Evolutionary conservation across 2,113 vertebrate species (phyloP).

Genomic region (Galeopterus variegatus): DNA sequence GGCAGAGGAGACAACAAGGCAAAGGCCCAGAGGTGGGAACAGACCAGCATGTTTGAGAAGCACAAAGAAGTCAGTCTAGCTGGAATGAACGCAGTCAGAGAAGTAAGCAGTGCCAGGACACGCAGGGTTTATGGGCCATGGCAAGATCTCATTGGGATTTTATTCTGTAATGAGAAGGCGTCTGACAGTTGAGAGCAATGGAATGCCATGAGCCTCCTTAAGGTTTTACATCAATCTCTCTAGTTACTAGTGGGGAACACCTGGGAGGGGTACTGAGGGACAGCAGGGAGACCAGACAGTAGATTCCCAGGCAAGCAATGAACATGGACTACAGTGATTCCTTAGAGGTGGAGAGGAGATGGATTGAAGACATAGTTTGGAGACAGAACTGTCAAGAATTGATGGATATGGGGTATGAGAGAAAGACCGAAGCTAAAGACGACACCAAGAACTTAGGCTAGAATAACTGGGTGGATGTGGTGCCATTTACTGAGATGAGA

Average conservation of each 20-base stretch:
- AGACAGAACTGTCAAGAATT: neutral
- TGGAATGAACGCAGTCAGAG: neutral
- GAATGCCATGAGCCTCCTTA: neutral
- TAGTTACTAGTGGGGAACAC: neutral
- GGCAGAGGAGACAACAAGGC: neutral
- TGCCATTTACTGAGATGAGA: neutral
- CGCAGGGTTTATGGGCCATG: neutral
- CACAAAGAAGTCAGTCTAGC: neutral
- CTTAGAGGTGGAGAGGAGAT: neutral
- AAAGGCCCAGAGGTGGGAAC: neutral
- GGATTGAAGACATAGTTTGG: neutral
- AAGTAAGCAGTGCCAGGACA: neutral
- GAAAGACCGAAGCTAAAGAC: neutral
- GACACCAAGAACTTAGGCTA: neutral
- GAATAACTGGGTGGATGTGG: neutral
- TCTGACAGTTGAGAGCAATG: neutral
- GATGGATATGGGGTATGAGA: neutral
- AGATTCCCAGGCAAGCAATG: neutral
- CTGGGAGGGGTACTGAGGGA: neutral
- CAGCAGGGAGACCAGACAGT: neutral
- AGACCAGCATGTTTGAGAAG: neutral
- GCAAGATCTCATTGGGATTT: neutral
- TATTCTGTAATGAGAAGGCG: neutral
- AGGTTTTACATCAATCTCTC: neutral
- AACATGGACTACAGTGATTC: neutral